Evolutionary conservation across 2,113 vertebrate species (phyloP), one percentile per base, ranked within the genome.

Genomic region (Bubo bubo): DNA sequence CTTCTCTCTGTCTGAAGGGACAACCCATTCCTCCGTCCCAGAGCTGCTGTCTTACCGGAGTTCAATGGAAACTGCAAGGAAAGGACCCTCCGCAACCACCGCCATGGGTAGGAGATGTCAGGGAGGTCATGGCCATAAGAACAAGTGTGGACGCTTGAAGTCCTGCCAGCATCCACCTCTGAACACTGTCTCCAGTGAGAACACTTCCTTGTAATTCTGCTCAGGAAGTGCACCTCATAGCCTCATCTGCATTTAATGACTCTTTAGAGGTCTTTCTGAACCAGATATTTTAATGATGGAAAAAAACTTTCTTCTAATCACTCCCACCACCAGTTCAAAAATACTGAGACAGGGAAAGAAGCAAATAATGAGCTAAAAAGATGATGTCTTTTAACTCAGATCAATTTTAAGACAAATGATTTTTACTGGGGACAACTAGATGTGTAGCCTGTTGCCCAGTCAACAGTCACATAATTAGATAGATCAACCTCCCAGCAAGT

Each of bases 1-100:
- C 81, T 98, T 98, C 68, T 98, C 98, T 8, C 96, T 98, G 0
- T 98, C 97, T 0, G 98, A 98, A 89, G 96, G 95, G 43, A 88
- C 95, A 66, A 16, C 83, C 16, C 90, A 4, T 32, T 88, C 97
- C 55, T 91, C 97, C 0, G 82, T 87, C 32, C 98, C 97, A 53
- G 97, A 97, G 90, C 39, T 97, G 79, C 66, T 98, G 34, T 96
- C 97, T 21, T 97, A 96, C 87, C 94, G 27, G 84, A 88, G 82
- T 68, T 82, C 97, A n/a, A 70, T 8, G 21, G 75, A 92, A 2
- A 89, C 90, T 53, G 43, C 50, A 34, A 91, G 53, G 70, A 97
- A 94, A 77, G 95, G 96, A 63, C 28, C 43, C 12, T 81, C 63
- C 2, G 7, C 12, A 18, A 94, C 86, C 3, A 62, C 92, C 32